phyloP scores from a whole-genome alignment of 2,797 vertebrate genomes.

The Thamnophis elegans region DNA sequence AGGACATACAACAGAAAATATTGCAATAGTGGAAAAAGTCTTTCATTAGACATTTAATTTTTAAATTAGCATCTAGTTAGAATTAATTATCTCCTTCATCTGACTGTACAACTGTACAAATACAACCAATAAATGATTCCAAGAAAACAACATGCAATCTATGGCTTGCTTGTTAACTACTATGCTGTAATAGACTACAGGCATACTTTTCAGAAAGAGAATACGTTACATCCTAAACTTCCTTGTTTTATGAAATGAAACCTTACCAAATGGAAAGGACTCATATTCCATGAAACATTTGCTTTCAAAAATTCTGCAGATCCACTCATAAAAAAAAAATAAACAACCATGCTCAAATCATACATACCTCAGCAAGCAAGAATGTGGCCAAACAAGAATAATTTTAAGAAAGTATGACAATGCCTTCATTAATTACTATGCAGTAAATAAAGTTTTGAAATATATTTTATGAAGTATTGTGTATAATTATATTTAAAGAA shows the following conservation, averaged over 20 bases:
- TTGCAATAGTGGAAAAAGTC: conserved; percentile 5
- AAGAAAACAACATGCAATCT: neutral
- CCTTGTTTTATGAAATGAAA: neutral
- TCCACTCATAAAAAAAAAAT: neutral
- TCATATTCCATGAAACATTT: neutral
- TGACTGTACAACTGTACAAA: neutral
- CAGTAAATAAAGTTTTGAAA: conserved; percentile 6
- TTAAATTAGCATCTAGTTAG: conserved; percentile 3
- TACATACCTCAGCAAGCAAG: neutral
- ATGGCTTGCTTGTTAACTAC: neutral
- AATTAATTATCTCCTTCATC: neutral
- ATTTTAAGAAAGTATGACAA: conserved; percentile 29
- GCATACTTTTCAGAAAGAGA: neutral
- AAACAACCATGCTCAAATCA: neutral
- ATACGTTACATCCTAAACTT: neutral
- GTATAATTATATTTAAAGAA: conserved; percentile 15
- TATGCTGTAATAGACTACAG: neutral
- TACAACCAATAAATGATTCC: neutral
- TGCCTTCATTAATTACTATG: neutral
- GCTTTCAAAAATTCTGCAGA: neutral
- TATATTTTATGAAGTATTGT: neutral
- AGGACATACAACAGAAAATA: neutral
- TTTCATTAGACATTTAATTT: neutral
- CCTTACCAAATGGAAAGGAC: neutral
- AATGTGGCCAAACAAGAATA: neutral